These are phyloP conservation scores for Acromyrmex echinatior DNA, from an alignment of 1,140 invertebrate genomes.

Conservation along the genomic window DNA sequence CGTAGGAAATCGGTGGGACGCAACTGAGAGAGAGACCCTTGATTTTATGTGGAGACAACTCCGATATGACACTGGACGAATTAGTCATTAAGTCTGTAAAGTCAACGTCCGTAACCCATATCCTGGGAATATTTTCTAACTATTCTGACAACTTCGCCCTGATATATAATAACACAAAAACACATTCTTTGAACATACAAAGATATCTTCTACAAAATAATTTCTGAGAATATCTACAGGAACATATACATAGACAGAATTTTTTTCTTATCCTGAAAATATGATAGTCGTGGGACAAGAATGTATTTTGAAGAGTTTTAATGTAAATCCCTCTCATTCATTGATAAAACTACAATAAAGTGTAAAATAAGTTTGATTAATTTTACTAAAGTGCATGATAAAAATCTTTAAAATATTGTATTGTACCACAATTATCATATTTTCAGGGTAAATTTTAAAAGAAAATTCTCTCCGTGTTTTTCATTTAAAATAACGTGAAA, in stretches of 20 bases:
- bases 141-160: neutral
- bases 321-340: too few relatives aligned
- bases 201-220: neutral
- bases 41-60: slow-evolving; percentile 5
- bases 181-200: neutral
- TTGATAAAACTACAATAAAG: too few relatives aligned
- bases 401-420: too few relatives aligned
- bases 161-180: neutral
- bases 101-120: neutral
- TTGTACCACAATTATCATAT: too few relatives aligned
- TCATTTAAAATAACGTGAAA: neutral
- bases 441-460: too few relatives aligned
- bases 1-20: slow-evolving; percentile 68
- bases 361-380: too few relatives aligned
- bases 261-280: too few relatives aligned
- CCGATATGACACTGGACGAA: slow-evolving; percentile 1
- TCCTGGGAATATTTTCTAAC: neutral
- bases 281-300: too few relatives aligned
- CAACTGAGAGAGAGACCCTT: neutral
- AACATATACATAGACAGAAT: neutral
- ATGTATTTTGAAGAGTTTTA: too few relatives aligned
- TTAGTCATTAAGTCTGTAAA: neutral
- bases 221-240: neutral
- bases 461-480: too few relatives aligned
- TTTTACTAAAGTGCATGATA: too few relatives aligned